Conservation (phyloP, 1,140 invertebrate genomes). For the Aphidius ervi region DNA sequence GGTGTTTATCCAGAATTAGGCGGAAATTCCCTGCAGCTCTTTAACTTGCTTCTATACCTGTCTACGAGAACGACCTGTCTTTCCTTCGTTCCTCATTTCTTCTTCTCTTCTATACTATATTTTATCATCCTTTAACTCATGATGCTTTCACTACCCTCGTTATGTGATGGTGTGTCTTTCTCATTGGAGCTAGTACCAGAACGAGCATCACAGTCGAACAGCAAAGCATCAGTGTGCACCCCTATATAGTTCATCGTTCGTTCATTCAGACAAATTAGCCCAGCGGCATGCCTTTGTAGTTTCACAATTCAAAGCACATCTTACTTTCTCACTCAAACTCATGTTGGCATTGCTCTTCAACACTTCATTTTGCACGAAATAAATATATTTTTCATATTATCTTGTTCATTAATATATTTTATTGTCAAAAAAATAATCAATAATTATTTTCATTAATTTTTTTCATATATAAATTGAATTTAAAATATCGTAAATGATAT, state of each 20-base stretch:
- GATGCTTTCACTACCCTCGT: slow-evolving; percentile 4
- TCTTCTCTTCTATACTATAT: not conserved
- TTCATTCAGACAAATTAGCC: slow-evolving; percentile 55
- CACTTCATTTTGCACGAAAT: slow-evolving; percentile 31
- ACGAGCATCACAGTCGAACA: slow-evolving; percentile 1
- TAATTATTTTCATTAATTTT: too few relatives aligned
- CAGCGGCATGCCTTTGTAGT: slow-evolving; percentile 39
- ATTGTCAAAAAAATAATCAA: too few relatives aligned
- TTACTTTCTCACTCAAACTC: slow-evolving; percentile 45
- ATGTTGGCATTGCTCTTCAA: slow-evolving; percentile 52
- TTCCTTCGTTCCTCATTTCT: slow-evolving; percentile 13
- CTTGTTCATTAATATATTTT: too few relatives aligned
- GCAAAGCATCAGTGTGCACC: not conserved
- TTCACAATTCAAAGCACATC: slow-evolving; percentile 47
- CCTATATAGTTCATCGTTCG: slow-evolving; percentile 40
- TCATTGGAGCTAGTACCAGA: not conserved
- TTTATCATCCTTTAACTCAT: not conserved
- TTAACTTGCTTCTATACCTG: slow-evolving; percentile 26
- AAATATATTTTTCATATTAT: too few relatives aligned
- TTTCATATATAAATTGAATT: not conserved
- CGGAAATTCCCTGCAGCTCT: slow-evolving; percentile 30
- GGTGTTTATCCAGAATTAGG: slow-evolving; percentile 51
- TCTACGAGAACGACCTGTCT: slow-evolving; percentile 16
- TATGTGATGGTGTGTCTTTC: too few relatives aligned
- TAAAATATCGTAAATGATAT: not conserved